Percentiles rank a stretch among this genome's conserved stretches.
Conservation (phyloP, 2,797 vertebrate genomes). For the Merluccius polli region DNA sequence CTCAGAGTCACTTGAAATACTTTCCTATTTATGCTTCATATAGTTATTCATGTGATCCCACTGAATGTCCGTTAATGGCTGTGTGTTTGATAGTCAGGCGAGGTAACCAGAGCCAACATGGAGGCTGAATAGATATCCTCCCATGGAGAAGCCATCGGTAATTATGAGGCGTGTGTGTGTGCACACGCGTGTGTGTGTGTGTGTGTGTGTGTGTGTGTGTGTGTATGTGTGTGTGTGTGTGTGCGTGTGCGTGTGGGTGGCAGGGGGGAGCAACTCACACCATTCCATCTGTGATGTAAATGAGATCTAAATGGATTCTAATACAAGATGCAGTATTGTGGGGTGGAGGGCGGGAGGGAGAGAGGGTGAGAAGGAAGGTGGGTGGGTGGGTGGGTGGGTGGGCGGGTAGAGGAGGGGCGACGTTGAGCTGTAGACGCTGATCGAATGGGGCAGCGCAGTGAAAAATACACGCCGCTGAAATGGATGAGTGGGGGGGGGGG, state of each 20-base stretch:
- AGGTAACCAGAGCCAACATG: slow-evolving; percentile 49
- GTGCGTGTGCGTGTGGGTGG: slow-evolving; percentile 5
- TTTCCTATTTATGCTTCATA: background rate
- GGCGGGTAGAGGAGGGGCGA: too few relatives aligned
- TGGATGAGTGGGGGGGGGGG: slow-evolving; percentile 35
- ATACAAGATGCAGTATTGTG: slow-evolving; percentile 52
- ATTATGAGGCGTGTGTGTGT: slow-evolving; percentile 38
- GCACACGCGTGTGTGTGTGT: background rate
- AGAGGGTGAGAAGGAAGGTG: too few relatives aligned
- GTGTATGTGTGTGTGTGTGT: background rate
- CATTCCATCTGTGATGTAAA: slow-evolving; percentile 59
- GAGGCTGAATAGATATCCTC: slow-evolving; percentile 48
- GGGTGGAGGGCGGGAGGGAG: slow-evolving; percentile 31
- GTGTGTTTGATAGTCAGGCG: slow-evolving; percentile 33
- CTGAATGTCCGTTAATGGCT: background rate
- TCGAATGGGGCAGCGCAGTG: slow-evolving; percentile 55
- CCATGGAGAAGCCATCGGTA: slow-evolving; percentile 54
- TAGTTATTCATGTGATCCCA: background rate
- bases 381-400: too few relatives aligned
- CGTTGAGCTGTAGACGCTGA: slow-evolving; percentile 53
- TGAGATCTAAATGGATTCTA: slow-evolving; percentile 65
- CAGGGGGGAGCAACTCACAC: slow-evolving; percentile 45
- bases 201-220: background rate
- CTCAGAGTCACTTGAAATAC: background rate
- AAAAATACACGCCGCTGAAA: slow-evolving; percentile 34